A percentile compares a stretch with the other conserved stretches of the same genome.
Evolutionary conservation across 2,113 vertebrate genomes (phyloP).

Genomic region (Takifugu bimaculatus): DNA sequence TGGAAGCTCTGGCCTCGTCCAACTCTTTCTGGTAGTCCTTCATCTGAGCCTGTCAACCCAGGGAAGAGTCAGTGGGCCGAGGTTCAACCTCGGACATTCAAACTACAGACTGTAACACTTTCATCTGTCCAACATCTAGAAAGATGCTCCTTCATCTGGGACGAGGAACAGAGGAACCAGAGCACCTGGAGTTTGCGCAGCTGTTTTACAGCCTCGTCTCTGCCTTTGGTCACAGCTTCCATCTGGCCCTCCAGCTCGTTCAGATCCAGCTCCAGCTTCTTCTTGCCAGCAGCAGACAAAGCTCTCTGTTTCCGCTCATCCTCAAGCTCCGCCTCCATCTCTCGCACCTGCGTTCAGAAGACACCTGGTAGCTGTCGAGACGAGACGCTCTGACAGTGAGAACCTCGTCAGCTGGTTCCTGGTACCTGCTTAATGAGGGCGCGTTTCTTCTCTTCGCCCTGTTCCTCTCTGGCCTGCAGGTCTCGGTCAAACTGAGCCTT

Average conservation of each 20-base stretch:
- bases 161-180: too few relatives aligned
- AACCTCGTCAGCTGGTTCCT: background rate
- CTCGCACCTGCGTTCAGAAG: conserved; percentile 80
- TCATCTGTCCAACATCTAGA: background rate
- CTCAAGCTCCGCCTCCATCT: conserved; percentile 94
- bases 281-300: conserved; percentile 88
- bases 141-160: too few relatives aligned
- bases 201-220: conserved; percentile 96
- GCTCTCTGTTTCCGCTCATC: conserved; percentile 95
- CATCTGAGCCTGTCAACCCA: conserved; percentile 84
- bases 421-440: conserved; percentile 90
- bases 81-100: background rate
- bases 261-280: conserved; percentile 97
- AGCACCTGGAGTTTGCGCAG: conserved; percentile 90
- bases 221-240: conserved; percentile 89
- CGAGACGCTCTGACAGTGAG: too few relatives aligned
- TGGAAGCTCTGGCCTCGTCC: conserved; percentile 90
- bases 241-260: conserved; percentile 94
- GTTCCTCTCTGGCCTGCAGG: conserved; percentile 87
- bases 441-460: conserved; percentile 95
- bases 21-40: conserved; percentile 96
- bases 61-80: background rate
- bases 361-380: background rate
- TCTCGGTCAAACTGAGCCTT: conserved; percentile 97
- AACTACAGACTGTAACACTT: background rate